Evolutionary conservation across 2,888 invertebrate species (phyloP), one percentile per base, ranked within the genome.

Genomic region (Brachyptera putata): DNA sequence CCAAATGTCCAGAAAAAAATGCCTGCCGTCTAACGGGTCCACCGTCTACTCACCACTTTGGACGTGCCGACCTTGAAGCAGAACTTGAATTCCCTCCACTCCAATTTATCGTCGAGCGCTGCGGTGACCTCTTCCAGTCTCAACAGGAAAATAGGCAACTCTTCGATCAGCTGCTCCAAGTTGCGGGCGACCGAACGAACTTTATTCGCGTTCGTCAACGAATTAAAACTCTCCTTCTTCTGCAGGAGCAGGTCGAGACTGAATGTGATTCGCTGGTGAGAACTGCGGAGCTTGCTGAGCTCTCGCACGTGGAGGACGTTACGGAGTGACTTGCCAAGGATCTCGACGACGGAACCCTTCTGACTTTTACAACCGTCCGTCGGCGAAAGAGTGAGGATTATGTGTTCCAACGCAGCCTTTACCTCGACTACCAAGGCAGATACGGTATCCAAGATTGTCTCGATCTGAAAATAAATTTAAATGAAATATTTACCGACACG

Each of bases 21-120:
- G n/a, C n/a, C n/a, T n/a, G n/a, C n/a, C n/a, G n/a, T n/a, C n/a
- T n/a, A n/a, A n/a, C n/a, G n/a, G n/a, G n/a, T n/a, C n/a, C n/a
- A n/a, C n/a, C n/a, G 26, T 30, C 22, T 30, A 75, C 80, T 76
- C 74, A 85, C 85, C 67, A 85, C 81, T 81, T 84, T 84, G 64
- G 84, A 84, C 22, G 82, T 81, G 24, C 80, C 81, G 46, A 82
- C 75, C 73, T 82, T 82, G 66, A 83, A 81, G 67, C 81, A 82
- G 70, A 82, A 83, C 68, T 83, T 82, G 68, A 82, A 83, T 67
- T 83, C 81, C 59, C 79, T 77, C 80, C 82, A 81, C 62, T 81
- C 81, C 58, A 82, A 72, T 68, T 81, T 80, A 63, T 84, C 83
- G 68, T 85, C 84, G 64, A 84, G 75, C 16, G 82, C 81, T 63